A percentile compares a stretch with the other conserved stretches of the same genome.
phyloP scores from a whole-genome alignment of 2,797 vertebrate species.

The Argya squamiceps region DNA sequence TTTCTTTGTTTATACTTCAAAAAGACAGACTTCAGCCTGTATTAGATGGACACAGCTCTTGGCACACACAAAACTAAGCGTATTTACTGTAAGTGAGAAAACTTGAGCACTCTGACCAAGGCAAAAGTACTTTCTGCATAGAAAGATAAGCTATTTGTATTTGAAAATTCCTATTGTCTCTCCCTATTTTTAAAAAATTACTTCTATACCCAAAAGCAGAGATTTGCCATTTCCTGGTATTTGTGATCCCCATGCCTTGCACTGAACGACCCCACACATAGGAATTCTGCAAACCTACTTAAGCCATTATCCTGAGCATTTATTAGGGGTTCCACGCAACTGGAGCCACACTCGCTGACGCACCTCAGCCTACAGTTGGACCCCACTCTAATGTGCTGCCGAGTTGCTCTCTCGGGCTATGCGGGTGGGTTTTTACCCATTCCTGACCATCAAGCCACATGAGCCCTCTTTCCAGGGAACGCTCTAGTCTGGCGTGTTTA shows the following conservation, averaged over 20 bases:
- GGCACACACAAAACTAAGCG: background rate
- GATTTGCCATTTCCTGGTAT: background rate
- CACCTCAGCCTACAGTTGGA: background rate
- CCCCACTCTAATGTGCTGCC: fast-evolving
- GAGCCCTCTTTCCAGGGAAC: background rate
- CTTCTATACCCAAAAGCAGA: background rate
- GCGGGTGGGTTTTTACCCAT: fast-evolving
- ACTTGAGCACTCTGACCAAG: background rate
- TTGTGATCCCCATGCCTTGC: fast-evolving
- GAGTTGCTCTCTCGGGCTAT: background rate
- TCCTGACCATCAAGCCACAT: too few species aligned
- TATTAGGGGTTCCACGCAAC: background rate
- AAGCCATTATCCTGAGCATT: background rate
- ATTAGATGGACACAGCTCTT: fast-evolving
- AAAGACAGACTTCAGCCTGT: background rate
- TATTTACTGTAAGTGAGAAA: background rate
- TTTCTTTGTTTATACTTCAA: background rate
- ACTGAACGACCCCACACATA: fast-evolving
- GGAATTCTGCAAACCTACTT: background rate
- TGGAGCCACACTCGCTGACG: fast-evolving
- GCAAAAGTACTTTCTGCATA: background rate
- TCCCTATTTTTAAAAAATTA: background rate
- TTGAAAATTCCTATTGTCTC: background rate
- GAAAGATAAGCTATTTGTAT: fast-evolving
- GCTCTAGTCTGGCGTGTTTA: fast-evolving